phyloP scores from a whole-genome alignment of 2,888 invertebrate genomes.

The Prosapia bicincta region DNA sequence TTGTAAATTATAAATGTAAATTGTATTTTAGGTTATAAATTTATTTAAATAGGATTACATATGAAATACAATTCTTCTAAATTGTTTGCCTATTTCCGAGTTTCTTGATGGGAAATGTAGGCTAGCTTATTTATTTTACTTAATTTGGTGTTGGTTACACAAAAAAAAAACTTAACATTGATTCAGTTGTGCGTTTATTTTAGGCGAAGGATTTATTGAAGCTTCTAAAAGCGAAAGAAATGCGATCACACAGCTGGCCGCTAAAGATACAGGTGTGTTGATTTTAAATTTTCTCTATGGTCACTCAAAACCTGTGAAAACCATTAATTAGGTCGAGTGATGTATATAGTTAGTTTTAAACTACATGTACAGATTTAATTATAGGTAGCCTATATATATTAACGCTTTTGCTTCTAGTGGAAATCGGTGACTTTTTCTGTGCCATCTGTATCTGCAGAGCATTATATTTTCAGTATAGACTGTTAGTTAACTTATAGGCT shows the following conservation, averaged over 20 bases:
- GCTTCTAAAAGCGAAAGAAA: neutral
- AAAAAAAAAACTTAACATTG: neutral
- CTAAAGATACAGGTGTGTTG: slow-evolving; percentile 2
- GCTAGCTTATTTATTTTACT: neutral
- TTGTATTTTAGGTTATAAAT: no score
- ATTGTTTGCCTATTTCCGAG: no score
- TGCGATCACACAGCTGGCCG: neutral
- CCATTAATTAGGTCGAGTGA: neutral
- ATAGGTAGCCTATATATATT: no score
- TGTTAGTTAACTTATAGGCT: no score
- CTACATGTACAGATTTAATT: no score
- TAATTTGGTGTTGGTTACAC: neutral
- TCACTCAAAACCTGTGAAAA: neutral
- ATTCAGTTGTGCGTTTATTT: neutral
- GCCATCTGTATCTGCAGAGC: neutral
- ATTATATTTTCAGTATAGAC: no score
- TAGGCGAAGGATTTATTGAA: neutral
- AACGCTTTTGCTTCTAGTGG: neutral
- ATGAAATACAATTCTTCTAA: no score
- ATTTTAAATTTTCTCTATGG: neutral
- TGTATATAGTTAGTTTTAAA: no score
- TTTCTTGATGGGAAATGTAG: no score
- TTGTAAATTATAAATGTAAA: no score
- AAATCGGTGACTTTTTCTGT: neutral
- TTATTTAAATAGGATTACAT: no score